A percentile compares a stretch with the other conserved stretches of the same genome.
phyloP scores from a whole-genome alignment of 2,888 invertebrate genomes.

The Lathronympha strigana region DNA sequence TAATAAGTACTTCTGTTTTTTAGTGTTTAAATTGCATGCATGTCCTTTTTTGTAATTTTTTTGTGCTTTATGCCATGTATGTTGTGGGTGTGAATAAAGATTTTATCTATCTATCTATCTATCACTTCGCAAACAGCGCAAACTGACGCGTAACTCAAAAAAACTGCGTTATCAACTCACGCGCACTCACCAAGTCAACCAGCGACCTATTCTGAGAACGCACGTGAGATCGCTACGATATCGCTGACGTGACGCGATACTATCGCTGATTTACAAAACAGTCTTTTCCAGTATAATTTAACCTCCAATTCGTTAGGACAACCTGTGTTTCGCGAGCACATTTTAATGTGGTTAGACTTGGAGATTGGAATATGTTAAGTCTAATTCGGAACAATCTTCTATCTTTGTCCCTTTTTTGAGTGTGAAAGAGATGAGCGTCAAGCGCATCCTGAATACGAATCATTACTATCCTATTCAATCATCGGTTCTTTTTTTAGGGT shows the following conservation, averaged over 20 bases:
- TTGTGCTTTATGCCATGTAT: too few relatives aligned
- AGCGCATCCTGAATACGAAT: conserved; percentile 29
- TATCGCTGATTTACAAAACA: conserved; percentile 14
- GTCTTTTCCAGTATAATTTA: conserved; percentile 3
- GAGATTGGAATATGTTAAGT: not conserved
- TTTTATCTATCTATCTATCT: not conserved
- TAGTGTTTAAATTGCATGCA: too few relatives aligned
- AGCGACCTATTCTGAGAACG: conserved; percentile 35
- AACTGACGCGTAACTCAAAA: conserved; percentile 6
- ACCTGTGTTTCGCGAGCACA: not conserved
- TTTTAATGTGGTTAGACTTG: not conserved
- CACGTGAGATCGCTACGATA: conserved; percentile 41
- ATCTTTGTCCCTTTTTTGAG: not conserved
- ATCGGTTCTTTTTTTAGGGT: conserved; percentile 15
- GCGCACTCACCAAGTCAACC: conserved; percentile 30
- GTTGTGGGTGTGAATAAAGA: too few relatives aligned
- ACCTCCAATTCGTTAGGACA: not conserved
- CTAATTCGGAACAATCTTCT: conserved; percentile 11
- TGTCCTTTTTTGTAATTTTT: too few relatives aligned
- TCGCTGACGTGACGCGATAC: conserved; percentile 34
- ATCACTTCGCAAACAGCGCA: not conserved
- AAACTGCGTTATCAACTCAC: conserved; percentile 29
- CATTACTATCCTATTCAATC: conserved; percentile 36
- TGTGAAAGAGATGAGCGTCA: not conserved
- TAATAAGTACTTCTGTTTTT: too few relatives aligned